These are phyloP conservation scores for Osmerus eperlanus DNA, from an alignment of 2,113 vertebrate species.

Conservation along the genomic window DNA sequence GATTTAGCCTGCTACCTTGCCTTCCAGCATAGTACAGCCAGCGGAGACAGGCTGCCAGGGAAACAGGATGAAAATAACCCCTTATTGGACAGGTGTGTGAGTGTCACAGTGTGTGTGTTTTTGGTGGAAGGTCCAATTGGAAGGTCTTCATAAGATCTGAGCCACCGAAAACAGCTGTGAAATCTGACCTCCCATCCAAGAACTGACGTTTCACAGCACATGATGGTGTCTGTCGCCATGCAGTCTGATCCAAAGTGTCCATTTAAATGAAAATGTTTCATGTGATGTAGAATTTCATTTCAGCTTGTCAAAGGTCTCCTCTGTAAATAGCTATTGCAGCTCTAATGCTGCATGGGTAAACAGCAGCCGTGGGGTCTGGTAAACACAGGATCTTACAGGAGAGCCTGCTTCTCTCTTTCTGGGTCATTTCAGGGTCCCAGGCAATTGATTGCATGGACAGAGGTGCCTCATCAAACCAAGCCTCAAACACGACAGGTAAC, in stretches of 20 bases:
- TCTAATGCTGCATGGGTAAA: neutral
- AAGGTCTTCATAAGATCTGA: too few relatives aligned
- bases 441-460: neutral
- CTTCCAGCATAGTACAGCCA: neutral
- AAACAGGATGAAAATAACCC: neutral
- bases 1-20: constrained; percentile 17
- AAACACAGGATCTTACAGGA: neutral
- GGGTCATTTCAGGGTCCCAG: neutral
- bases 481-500: too few relatives aligned
- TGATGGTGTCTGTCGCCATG: neutral
- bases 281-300: neutral
- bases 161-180: too few relatives aligned
- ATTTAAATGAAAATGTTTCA: neutral
- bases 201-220: neutral
- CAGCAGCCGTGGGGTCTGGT: neutral
- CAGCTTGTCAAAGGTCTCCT: neutral
- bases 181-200: too few relatives aligned
- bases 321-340: neutral
- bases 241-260: neutral
- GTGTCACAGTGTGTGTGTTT: neutral
- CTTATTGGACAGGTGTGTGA: neutral
- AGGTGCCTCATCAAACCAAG: neutral
- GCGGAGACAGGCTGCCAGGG: neutral
- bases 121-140: too few relatives aligned
- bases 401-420: neutral